Evolutionary conservation across 2,113 vertebrate species (phyloP).

Genomic region (Anas platyrhynchos): DNA sequence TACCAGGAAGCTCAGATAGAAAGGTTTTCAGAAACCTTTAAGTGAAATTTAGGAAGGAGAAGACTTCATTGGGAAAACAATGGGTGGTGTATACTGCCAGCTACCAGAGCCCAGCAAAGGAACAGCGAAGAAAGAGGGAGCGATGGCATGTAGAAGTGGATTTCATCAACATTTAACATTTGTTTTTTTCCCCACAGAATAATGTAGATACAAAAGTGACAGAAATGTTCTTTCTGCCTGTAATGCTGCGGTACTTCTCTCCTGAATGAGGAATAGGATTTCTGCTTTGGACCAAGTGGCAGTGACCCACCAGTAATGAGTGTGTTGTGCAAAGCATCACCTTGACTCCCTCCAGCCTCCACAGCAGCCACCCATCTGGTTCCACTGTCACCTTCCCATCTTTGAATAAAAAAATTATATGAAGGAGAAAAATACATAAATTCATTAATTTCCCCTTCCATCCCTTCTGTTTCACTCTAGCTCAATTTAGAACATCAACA

Average conservation of each 20-base stretch:
- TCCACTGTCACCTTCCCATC: not conserved
- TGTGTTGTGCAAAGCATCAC: not conserved
- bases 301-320: not conserved
- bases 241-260: not conserved
- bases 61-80: not conserved
- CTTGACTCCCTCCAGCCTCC: rapidly evolving
- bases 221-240: not conserved
- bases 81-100: not conserved
- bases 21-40: not conserved
- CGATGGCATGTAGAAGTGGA: not conserved
- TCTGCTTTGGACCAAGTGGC: not conserved
- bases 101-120: not conserved
- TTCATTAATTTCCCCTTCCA: not conserved
- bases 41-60: not conserved
- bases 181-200: not conserved
- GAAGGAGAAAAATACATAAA: not conserved
- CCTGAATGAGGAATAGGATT: not conserved
- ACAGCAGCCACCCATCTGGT: not conserved
- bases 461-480: not conserved
- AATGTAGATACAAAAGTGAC: not conserved
- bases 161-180: not conserved
- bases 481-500: not conserved
- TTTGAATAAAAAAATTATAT: not conserved
- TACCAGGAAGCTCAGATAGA: not conserved
- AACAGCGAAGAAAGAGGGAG: not conserved